Evolutionary conservation across 2,888 invertebrate species (phyloP).

Genomic region (Arctia plantaginis): DNA sequence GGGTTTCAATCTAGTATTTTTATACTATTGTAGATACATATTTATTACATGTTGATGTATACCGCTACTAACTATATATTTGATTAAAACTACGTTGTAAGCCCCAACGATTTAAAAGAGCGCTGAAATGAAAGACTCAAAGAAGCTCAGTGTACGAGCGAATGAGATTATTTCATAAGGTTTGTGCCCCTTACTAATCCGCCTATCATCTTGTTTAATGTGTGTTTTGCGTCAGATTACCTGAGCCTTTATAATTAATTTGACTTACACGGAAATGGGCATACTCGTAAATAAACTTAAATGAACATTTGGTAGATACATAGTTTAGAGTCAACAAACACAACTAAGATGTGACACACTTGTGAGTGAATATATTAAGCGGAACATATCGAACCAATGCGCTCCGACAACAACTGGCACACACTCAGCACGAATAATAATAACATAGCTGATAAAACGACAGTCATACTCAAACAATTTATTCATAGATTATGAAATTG

Average conservation of each 20-base stretch:
- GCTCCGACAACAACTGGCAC: not conserved
- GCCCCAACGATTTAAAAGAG: not conserved
- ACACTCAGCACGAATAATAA: not conserved
- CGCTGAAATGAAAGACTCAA: not conserved
- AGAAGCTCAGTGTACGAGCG: not conserved
- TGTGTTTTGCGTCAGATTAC: not conserved
- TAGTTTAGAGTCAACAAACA: not conserved
- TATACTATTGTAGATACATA: too few species aligned
- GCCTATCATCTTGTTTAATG: not conserved
- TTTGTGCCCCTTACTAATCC: too few species aligned
- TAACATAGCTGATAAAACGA: not conserved
- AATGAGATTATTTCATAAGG: not conserved
- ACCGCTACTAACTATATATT: not conserved
- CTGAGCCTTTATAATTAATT: not conserved
- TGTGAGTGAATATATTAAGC: constrained; percentile 1
- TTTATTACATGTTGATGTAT: too few species aligned
- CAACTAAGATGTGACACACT: constrained; percentile 3
- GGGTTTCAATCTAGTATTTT: too few species aligned
- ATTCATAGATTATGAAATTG: not conserved
- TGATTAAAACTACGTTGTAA: not conserved
- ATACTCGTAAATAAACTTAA: too few species aligned
- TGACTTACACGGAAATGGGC: not conserved
- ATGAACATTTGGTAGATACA: too few species aligned
- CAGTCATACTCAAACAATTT: not conserved
- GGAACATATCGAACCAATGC: not conserved